Evolutionary conservation across 2,888 invertebrate genomes (phyloP).

Genomic region (Meliscaeva auricollis): DNA sequence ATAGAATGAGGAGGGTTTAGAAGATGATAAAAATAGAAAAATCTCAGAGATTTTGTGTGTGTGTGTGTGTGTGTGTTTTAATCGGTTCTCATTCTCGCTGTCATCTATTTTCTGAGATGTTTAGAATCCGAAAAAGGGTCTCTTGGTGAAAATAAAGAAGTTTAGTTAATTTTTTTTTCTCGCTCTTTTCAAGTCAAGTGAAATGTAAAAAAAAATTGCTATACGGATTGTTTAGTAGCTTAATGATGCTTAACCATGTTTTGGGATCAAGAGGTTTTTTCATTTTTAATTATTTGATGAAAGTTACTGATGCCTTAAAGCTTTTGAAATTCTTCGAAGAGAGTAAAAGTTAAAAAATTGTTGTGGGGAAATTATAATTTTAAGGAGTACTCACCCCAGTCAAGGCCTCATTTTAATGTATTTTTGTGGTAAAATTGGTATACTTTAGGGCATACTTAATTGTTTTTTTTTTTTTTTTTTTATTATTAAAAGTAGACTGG

Average conservation of each 20-base stretch:
- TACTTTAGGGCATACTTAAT: no score
- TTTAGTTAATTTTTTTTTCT: background rate
- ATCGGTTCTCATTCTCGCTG: background rate
- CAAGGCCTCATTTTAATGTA: no score
- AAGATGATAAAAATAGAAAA: conserved; percentile 1
- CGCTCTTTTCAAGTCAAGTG: background rate
- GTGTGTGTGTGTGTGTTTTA: no score
- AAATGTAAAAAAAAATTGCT: background rate
- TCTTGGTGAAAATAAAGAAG: background rate
- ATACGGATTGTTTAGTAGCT: background rate
- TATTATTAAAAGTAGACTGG: no score
- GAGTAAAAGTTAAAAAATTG: no score
- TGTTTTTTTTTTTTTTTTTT: no score
- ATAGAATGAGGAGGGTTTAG: background rate
- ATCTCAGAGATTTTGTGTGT: conserved; percentile 2
- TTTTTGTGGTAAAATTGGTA: no score
- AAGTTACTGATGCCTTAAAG: background rate
- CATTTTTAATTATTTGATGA: background rate
- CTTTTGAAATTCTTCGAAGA: background rate
- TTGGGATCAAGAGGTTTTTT: background rate
- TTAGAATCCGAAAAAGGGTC: background rate
- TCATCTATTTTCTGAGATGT: background rate
- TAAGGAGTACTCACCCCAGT: no score
- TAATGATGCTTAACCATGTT: conserved; percentile 11
- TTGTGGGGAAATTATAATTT: no score